These are phyloP conservation scores for Conomelus anceps DNA, from an alignment of 2,888 invertebrate genomes.

Conservation along the genomic window DNA sequence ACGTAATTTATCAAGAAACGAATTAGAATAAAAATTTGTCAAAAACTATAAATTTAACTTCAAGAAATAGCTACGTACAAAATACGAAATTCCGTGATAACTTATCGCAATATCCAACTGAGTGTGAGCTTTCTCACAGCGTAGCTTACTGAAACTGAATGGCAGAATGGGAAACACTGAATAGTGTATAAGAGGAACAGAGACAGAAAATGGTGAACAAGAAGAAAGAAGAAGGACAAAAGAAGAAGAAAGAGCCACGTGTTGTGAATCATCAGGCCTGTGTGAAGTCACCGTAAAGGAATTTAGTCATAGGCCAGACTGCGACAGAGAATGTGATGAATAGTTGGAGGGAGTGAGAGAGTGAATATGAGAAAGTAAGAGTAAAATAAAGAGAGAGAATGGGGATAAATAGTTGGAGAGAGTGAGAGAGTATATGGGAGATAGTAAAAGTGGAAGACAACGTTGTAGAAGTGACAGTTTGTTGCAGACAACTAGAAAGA, in stretches of 20 bases:
- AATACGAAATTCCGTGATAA: too few relatives aligned
- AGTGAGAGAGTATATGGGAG: conserved; percentile 5
- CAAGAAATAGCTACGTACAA: too few relatives aligned
- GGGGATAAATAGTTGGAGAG: not conserved
- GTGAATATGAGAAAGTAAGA: not conserved
- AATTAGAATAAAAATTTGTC: too few relatives aligned
- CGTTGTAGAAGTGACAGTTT: not conserved
- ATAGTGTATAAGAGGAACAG: not conserved
- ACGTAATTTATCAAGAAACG: too few relatives aligned
- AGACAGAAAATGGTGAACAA: not conserved
- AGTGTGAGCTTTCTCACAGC: not conserved
- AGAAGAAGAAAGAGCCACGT: not conserved
- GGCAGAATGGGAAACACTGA: not conserved
- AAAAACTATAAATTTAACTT: too few relatives aligned
- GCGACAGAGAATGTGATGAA: not conserved
- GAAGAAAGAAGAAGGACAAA: not conserved
- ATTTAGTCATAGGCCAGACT: not conserved
- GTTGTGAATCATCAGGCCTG: conserved; percentile 1
- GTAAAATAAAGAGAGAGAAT: not conserved
- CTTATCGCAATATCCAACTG: not conserved
- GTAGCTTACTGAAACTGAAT: not conserved
- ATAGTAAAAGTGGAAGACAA: too few relatives aligned
- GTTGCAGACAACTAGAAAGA: not conserved
- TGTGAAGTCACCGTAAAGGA: conserved; percentile 4
- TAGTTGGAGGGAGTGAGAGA: not conserved